These are phyloP conservation scores for Clarias laeviceps DNA, from an alignment of 2,797 vertebrate genomes.

Conservation along the genomic window DNA sequence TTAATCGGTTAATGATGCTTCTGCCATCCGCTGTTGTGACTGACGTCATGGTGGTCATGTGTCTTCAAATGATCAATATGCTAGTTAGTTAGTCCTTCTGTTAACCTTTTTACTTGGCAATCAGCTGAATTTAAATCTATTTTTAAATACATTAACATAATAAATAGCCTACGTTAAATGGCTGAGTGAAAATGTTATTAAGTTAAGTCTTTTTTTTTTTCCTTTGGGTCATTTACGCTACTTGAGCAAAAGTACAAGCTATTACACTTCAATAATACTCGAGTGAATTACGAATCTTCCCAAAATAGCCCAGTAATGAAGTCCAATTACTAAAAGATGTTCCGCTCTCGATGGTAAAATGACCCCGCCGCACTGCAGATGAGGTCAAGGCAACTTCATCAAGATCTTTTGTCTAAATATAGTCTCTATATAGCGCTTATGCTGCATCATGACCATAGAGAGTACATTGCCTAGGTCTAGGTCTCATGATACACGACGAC, in stretches of 20 bases:
- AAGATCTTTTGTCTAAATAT: slow-evolving; percentile 15
- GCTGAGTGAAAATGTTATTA: not conserved
- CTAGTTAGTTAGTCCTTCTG: too few species aligned
- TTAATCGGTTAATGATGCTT: too few species aligned
- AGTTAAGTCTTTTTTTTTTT: not conserved
- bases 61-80: too few species aligned
- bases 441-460: slow-evolving; percentile 21
- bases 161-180: too few species aligned
- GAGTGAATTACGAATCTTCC: not conserved
- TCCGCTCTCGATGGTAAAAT: not conserved
- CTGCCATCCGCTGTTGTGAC: too few species aligned
- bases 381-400: slow-evolving; percentile 20
- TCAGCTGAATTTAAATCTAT: too few species aligned
- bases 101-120: too few species aligned
- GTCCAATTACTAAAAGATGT: not conserved
- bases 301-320: not conserved
- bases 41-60: too few species aligned
- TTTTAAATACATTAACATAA: too few species aligned
- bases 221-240: not conserved
- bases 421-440: slow-evolving; percentile 26
- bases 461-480: slow-evolving; percentile 6
- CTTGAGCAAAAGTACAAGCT: not conserved
- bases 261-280: not conserved
- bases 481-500: slow-evolving; percentile 11
- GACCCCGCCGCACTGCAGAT: not conserved